phyloP scores from a whole-genome alignment of 2,888 invertebrate genomes.

The Acanthosepion lycidas region DNA sequence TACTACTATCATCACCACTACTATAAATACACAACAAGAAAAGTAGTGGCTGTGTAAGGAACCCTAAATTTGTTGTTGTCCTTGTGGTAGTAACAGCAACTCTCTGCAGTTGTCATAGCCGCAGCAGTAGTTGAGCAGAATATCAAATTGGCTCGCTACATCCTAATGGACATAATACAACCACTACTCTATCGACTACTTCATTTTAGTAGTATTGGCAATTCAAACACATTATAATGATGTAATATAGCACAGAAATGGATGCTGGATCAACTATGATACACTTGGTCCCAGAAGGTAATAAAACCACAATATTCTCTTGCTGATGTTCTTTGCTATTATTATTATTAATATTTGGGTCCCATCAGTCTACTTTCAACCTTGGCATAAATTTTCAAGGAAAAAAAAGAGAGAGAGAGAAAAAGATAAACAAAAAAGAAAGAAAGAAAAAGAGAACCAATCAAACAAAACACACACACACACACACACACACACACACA shows the following conservation, averaged over 20 bases:
- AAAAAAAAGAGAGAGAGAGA: no score
- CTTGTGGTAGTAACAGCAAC: neutral
- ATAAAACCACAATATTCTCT: neutral
- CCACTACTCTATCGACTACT: neutral
- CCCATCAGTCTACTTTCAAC: no score
- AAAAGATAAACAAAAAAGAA: no score
- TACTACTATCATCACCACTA: neutral
- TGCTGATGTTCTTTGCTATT: no score
- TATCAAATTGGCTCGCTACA: neutral
- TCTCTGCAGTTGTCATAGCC: no score
- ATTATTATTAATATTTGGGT: no score
- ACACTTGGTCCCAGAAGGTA: neutral
- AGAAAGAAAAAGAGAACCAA: no score
- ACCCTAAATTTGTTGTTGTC: slow-evolving; percentile 13
- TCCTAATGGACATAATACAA: neutral
- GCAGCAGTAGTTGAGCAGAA: no score
- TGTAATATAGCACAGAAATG: neutral
- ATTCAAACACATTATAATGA: neutral
- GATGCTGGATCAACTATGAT: neutral
- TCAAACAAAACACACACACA: no score
- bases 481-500: no score
- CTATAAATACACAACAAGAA: neutral
- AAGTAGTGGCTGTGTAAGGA: neutral
- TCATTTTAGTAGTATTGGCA: neutral
- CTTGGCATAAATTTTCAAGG: no score